Conservation (phyloP, 2,888 invertebrate genomes). For the Cerastis rubricosa region DNA sequence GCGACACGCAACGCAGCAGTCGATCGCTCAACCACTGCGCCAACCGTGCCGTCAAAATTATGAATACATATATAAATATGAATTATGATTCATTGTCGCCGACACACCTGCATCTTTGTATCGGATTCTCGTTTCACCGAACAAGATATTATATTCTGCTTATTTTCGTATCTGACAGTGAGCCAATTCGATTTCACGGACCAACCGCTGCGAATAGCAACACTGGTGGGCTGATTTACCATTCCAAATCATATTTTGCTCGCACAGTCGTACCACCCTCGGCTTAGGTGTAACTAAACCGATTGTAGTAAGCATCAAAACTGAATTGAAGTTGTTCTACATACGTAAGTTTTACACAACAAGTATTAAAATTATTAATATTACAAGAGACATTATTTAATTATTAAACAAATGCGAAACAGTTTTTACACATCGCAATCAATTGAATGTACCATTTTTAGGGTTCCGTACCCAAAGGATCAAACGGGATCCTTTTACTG, state of each 20-base stretch:
- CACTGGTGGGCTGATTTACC: constrained; percentile 71
- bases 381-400: too few species aligned
- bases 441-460: too few species aligned
- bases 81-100: constrained; percentile 72
- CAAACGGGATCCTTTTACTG: too few species aligned
- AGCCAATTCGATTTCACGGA: constrained; percentile 89
- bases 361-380: too few species aligned
- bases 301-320: not conserved
- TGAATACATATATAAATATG: too few species aligned
- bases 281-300: constrained; percentile 26
- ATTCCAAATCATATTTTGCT: constrained; percentile 74
- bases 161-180: constrained; percentile 88
- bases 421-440: too few species aligned
- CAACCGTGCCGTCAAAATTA: too few species aligned
- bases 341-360: not conserved
- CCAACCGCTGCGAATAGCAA: constrained; percentile 82
- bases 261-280: constrained; percentile 57
- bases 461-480: too few species aligned
- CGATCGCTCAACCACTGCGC: too few species aligned
- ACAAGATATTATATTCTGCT: constrained; percentile 78
- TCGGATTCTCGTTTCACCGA: constrained; percentile 77
- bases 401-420: too few species aligned
- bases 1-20: too few species aligned
- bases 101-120: constrained; percentile 72
- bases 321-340: not conserved